Conservation (phyloP, 1,140 invertebrate genomes). For the Plutomurus gul region DNA sequence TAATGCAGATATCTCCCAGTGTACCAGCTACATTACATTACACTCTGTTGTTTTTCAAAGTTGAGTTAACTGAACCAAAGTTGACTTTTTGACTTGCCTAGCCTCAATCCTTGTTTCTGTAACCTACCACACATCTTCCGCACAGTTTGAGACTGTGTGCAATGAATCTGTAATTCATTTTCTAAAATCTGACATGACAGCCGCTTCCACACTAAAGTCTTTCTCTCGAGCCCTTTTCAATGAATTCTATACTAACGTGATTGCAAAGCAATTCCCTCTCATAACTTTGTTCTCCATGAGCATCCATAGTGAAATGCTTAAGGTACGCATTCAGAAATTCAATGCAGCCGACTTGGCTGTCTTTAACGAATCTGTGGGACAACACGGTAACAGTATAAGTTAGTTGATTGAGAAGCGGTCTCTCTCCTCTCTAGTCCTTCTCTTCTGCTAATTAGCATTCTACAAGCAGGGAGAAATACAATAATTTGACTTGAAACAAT, state of each 20-base stretch:
- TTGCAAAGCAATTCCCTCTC: too few species aligned
- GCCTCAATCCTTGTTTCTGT: conserved; percentile 15
- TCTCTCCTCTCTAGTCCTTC: background rate
- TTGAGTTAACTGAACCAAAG: background rate
- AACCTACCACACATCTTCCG: conserved; percentile 14
- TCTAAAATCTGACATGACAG: background rate
- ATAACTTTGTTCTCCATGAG: too few species aligned
- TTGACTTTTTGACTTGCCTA: conserved; percentile 8
- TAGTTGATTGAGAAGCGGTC: background rate
- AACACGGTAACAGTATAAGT: too few species aligned
- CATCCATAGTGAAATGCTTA: too few species aligned
- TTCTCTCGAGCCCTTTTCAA: background rate
- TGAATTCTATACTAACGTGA: too few species aligned
- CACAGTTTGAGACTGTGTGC: conserved; percentile 13
- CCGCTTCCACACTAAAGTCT: background rate
- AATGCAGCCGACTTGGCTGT: too few species aligned
- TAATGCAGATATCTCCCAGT: too few species aligned
- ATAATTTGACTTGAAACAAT: background rate
- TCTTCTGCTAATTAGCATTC: too few species aligned
- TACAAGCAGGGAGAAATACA: background rate
- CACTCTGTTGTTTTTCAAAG: too few species aligned
- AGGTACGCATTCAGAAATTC: too few species aligned
- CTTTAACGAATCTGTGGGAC: too few species aligned
- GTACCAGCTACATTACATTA: too few species aligned
- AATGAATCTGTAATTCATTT: conserved; percentile 19